Percentiles rank a stretch among this genome's conserved stretches.
Conservation (phyloP, 92 coral and sea anemone species). For the Actinostola sp. region DNA sequence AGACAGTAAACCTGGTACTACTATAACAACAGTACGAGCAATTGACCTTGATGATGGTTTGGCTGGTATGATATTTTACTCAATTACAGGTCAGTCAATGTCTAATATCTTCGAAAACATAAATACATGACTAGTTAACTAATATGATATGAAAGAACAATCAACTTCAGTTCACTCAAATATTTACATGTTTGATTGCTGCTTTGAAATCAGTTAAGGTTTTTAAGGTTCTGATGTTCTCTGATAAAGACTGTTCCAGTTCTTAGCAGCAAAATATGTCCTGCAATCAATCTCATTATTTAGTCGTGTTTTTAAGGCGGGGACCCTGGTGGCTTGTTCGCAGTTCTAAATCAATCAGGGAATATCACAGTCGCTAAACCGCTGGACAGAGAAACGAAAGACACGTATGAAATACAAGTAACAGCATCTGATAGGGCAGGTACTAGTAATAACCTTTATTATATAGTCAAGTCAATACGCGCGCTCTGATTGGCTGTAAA, state of each 20-base stretch:
- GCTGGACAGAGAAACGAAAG: conserved; percentile 85
- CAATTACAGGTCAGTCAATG: conserved; percentile 67
- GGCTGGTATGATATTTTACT: conserved; percentile 77
- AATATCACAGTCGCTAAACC: conserved; percentile 70
- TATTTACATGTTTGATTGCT: too few species aligned
- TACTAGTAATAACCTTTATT: conserved; percentile 5
- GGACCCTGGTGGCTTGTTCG: conserved; percentile 64
- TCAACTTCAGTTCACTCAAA: too few species aligned
- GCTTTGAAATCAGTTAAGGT: too few species aligned
- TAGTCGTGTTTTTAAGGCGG: conserved; percentile 61
- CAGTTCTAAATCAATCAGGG: conserved; percentile 76
- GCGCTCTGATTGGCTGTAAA: too few species aligned
- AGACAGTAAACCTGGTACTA: conserved; percentile 58
- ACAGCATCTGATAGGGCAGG: conserved; percentile 93
- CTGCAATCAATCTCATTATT: not conserved
- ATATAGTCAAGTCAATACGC: too few species aligned
- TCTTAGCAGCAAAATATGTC: not conserved
- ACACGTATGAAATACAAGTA: conserved; percentile 77
- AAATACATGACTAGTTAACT: too few species aligned
- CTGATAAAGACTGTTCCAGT: too few species aligned
- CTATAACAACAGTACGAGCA: conserved; percentile 76
- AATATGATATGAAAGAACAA: too few species aligned
- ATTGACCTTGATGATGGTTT: conserved; percentile 83
- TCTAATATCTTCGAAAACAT: too few species aligned
- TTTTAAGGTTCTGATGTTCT: too few species aligned